phyloP scores from a whole-genome alignment of 2,888 invertebrate species.

The Drosophila demipolita region DNA sequence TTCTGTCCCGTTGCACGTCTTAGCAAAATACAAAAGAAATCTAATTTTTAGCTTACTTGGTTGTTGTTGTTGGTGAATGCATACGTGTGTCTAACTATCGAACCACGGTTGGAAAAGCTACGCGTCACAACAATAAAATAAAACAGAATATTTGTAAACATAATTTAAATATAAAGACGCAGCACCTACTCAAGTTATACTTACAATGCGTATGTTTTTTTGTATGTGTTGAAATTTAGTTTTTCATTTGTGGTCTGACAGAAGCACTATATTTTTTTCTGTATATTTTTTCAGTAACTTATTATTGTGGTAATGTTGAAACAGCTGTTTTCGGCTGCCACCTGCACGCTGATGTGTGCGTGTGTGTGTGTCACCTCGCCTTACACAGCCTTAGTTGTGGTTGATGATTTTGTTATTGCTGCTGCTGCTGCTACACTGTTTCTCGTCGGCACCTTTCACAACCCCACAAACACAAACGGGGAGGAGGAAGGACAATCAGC shows the following conservation, averaged over 20 bases:
- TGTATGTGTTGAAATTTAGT: conserved; percentile 46
- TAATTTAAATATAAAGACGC: conserved; percentile 31
- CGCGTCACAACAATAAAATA: conserved; percentile 48
- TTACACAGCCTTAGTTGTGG: conserved; percentile 34
- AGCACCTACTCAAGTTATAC: conserved; percentile 27
- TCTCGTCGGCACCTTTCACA: conserved; percentile 43
- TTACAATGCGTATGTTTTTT: conserved; percentile 43
- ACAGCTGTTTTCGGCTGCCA: conserved; percentile 71
- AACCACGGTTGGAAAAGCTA: conserved; percentile 45
- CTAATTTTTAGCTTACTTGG: conserved; percentile 61
- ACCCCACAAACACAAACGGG: conserved; percentile 45
- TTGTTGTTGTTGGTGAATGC: conserved; percentile 39
- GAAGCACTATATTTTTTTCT: conserved; percentile 23
- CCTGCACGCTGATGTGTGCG: conserved; percentile 49
- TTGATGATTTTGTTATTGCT: conserved; percentile 23
- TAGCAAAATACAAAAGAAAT: conserved; percentile 54
- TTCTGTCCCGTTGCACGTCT: conserved; percentile 65
- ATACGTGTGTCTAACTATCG: conserved; percentile 48
- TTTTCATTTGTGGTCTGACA: conserved; percentile 34
- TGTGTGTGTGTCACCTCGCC: conserved; percentile 61
- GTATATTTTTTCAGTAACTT: conserved; percentile 37
- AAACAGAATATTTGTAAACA: conserved; percentile 56
- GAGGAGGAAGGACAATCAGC: conserved; percentile 54
- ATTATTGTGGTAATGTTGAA: conserved; percentile 61
- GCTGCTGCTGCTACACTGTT: conserved; percentile 36